Percentiles rank a stretch among this genome's conserved stretches.
Conservation (phyloP, 1,140 invertebrate genomes). For the Zophobas morio region DNA sequence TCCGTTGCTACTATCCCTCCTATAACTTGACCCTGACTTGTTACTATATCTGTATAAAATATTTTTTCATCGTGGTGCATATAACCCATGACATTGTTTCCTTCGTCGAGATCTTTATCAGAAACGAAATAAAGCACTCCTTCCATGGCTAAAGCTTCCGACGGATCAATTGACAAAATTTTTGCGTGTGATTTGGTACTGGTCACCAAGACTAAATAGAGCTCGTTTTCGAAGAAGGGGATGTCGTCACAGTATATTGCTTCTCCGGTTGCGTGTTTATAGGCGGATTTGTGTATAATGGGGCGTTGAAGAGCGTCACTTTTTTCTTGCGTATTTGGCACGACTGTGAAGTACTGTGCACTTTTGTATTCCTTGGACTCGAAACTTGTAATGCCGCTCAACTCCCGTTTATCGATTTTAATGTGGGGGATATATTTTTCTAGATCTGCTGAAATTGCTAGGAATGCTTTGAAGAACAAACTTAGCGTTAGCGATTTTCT, state of each 20-base stretch:
- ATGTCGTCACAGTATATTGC: slow-evolving; percentile 94
- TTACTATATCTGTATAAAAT: slow-evolving; percentile 79
- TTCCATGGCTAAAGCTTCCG: slow-evolving; percentile 77
- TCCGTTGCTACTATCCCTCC: slow-evolving; percentile 84
- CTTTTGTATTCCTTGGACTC: slow-evolving; percentile 76
- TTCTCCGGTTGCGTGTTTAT: slow-evolving; percentile 93
- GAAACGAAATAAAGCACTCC: slow-evolving; percentile 85
- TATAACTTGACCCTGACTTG: slow-evolving; percentile 83
- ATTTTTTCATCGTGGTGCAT: slow-evolving; percentile 85
- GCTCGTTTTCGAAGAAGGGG: slow-evolving; percentile 79
- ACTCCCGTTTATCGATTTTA: slow-evolving; percentile 66
- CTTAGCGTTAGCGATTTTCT: slow-evolving; percentile 85
- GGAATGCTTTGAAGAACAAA: slow-evolving; percentile 93
- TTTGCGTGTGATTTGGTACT: slow-evolving; percentile 87
- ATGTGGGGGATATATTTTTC: slow-evolving; percentile 70
- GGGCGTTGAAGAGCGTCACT: slow-evolving; percentile 88
- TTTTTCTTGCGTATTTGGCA: slow-evolving; percentile 73
- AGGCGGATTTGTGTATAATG: slow-evolving; percentile 86
- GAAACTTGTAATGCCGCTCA: slow-evolving; percentile 75
- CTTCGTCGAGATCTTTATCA: slow-evolving; percentile 77
- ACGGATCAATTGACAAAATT: slow-evolving; percentile 82
- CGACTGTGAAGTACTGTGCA: slow-evolving; percentile 86
- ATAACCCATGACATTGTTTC: slow-evolving; percentile 76
- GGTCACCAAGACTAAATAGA: slow-evolving; percentile 84
- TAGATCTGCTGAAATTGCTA: slow-evolving; percentile 75